Conservation (phyloP, 2,888 invertebrate genomes). For the Eremobia ochroleuca region DNA sequence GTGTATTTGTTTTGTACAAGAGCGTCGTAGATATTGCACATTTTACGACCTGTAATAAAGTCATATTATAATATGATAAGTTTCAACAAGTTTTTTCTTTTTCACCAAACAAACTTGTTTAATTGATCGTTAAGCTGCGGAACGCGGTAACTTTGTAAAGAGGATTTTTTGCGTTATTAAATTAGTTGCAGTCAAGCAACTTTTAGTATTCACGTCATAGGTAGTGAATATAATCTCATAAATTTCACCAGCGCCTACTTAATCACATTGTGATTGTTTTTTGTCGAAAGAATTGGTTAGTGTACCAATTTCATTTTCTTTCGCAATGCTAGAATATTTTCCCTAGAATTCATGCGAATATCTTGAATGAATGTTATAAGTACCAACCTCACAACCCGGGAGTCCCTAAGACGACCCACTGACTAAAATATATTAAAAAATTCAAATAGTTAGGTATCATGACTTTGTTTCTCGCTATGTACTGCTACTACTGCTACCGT, state of each 20-base stretch:
- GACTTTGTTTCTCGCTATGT: background rate
- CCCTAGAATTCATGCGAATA: background rate
- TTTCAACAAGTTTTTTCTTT: slow-evolving; percentile 3
- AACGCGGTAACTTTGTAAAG: slow-evolving; percentile 16
- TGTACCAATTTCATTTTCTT: background rate
- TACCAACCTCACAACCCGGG: background rate
- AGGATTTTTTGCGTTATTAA: slow-evolving; percentile 5
- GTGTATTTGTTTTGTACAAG: slow-evolving; percentile 5
- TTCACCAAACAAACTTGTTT: slow-evolving; percentile 17
- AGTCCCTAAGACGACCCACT: background rate
- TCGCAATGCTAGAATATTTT: background rate
- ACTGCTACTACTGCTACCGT: background rate
- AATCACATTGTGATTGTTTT: too few species aligned
- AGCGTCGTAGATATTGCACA: background rate
- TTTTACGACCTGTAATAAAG: slow-evolving; percentile 1
- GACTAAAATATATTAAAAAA: background rate
- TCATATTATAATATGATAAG: slow-evolving; percentile 14
- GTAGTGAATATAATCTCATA: slow-evolving; percentile 1
- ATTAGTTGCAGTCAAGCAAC: background rate
- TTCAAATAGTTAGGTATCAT: background rate
- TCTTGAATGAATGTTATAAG: background rate
- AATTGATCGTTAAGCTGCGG: slow-evolving; percentile 12
- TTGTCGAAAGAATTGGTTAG: too few species aligned
- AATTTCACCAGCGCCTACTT: too few species aligned
- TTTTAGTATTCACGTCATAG: background rate